Base-by-base conservation (phyloP, 2,888 invertebrate species). In the Melipona bicolor region DNA sequence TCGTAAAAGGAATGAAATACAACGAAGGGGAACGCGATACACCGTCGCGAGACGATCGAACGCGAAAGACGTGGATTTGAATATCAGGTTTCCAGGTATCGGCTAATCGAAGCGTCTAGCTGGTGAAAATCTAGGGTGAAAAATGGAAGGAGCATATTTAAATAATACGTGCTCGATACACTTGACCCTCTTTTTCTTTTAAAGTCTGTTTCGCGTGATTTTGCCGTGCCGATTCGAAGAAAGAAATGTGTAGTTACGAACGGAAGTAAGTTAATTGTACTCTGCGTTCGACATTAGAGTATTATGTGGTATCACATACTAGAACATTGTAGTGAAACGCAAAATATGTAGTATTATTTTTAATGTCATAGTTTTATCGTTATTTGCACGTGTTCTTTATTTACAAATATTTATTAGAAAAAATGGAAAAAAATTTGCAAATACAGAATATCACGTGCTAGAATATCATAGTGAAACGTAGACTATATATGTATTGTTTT, bases 1-100 rank as follows among this genome's bases (percentile, higher is more conserved):
- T n/a, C 65, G 69, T 79, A 75, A 82, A 79, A 61, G 24, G 59
- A 5, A 71, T 59, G 70, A 82, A 79, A 70, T 74, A 79, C 49
- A 65, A 27, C 27, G 36, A 13, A 17, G 6, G 65, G 52, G 13
- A 36, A 67, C 27, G 59, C 67, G 56, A 27, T 9, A 36, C 50
- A 70, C 6, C 13, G 36, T 61, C 67, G 21, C 36, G 52, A 78
- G 68, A 75, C 21, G 61, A 19, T 21, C 13, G 59, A 68, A 36
- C 54, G 24, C 17, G 15, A 17, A 24, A 11, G 49, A 15, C 21
- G 43, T 36, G 27, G 52, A 61, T 21, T 24, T 32, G 32, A 52
- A 77, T 17, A 24, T 52, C 32, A 49, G 56, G 43, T 61, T 61
- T 21, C n/a, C 43, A 24, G 43, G 43, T 27, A 64, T 69, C 61